A percentile compares a stretch with the other conserved stretches of the same genome.
Evolutionary conservation across 2,113 vertebrate genomes (phyloP).

Genomic region (Telmatochromis brachygnathus): DNA sequence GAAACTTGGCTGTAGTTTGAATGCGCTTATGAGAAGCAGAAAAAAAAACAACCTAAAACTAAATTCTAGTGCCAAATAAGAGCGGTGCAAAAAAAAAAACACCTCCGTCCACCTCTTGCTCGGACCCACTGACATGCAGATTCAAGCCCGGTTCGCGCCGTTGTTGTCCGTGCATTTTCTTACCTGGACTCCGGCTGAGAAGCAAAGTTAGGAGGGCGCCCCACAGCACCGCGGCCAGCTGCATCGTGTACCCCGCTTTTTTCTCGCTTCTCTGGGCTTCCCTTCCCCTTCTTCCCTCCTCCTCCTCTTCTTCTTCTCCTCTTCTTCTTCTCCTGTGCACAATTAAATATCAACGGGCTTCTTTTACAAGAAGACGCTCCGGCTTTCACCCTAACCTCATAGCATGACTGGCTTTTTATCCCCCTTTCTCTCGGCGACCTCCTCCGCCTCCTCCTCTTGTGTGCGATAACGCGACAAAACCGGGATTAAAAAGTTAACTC

Average conservation of each 20-base stretch:
- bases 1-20: not conserved
- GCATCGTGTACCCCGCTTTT: slow-evolving; percentile 57
- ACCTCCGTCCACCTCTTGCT: not conserved
- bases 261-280: slow-evolving; percentile 37
- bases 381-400: slow-evolving; percentile 12
- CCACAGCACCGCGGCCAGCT: slow-evolving; percentile 58
- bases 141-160: not conserved
- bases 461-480: slow-evolving; percentile 33
- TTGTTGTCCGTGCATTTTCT: not conserved
- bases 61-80: not conserved
- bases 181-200: slow-evolving; percentile 63
- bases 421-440: slow-evolving; percentile 1
- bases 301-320: not conserved
- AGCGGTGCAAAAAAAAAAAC: not conserved
- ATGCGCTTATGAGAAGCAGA: not conserved
- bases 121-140: not conserved
- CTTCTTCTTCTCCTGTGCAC: not conserved
- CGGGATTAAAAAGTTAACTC: slow-evolving; percentile 62
- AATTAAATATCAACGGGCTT: not conserved
- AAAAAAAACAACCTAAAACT: not conserved
- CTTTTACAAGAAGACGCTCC: slow-evolving; percentile 14
- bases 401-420: slow-evolving; percentile 48
- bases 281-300: not conserved
- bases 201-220: slow-evolving; percentile 58
- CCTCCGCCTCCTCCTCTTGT: slow-evolving; percentile 11